A percentile compares a stretch with the other conserved stretches of the same genome.
phyloP scores from a whole-genome alignment of 2,888 invertebrate species.

The Caenorhabditis sulstoni region DNA sequence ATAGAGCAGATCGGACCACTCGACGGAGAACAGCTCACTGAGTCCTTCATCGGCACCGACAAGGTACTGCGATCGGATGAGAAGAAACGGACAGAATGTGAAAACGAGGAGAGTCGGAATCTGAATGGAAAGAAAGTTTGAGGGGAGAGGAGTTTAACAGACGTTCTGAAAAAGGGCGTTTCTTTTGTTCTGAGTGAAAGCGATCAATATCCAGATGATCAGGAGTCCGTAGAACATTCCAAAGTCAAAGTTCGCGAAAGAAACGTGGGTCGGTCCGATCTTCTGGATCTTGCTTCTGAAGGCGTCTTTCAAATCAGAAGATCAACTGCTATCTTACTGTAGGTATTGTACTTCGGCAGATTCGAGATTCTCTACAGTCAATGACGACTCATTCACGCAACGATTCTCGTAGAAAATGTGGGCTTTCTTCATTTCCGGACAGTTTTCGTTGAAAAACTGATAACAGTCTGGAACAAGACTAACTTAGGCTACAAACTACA shows the following conservation, averaged over 20 bases:
- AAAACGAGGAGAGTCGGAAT: slow-evolving; percentile 14
- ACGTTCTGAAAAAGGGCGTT: no score
- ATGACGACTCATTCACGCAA: slow-evolving; percentile 18
- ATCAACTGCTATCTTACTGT: not conserved
- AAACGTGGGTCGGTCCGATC: not conserved
- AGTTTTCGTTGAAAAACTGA: slow-evolving; percentile 21
- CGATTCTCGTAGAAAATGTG: slow-evolving; percentile 8
- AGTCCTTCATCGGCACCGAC: slow-evolving; percentile 17
- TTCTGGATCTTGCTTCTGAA: slow-evolving; percentile 9
- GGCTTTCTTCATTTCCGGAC: slow-evolving; percentile 3
- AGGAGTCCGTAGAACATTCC: slow-evolving; percentile 13
- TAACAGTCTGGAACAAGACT: slow-evolving; percentile 11
- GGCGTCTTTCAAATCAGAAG: not conserved
- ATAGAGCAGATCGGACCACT: slow-evolving; percentile 23
- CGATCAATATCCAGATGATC: slow-evolving; percentile 11
- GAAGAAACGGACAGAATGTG: slow-evolving; percentile 14
- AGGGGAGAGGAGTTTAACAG: no score
- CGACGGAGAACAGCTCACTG: slow-evolving; percentile 12
- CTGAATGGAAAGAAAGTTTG: no score
- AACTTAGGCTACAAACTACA: not conserved
- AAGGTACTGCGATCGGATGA: slow-evolving; percentile 13
- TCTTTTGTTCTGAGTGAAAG: slow-evolving; percentile 8
- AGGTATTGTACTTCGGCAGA: slow-evolving; percentile 28
- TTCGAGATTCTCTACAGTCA: not conserved
- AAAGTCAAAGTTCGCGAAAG: slow-evolving; percentile 6